Percentiles rank a stretch among this genome's conserved stretches.
Evolutionary conservation across 2,888 invertebrate species (phyloP).

Genomic region (Tenthredo notha): DNA sequence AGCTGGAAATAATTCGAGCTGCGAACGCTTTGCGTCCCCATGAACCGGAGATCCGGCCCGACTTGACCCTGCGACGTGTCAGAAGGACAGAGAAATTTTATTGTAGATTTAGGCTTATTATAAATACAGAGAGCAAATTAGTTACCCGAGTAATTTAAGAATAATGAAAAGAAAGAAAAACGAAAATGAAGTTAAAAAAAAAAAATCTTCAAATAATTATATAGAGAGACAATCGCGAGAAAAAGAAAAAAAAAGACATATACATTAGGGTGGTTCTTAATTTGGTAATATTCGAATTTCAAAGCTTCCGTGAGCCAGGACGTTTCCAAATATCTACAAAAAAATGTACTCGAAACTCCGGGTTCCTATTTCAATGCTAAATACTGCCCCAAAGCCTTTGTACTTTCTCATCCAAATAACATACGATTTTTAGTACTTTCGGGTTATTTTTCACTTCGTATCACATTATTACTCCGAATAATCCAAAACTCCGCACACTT

Average conservation of each 20-base stretch:
- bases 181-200: background rate
- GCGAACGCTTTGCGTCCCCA: conserved; percentile 86
- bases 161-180: background rate
- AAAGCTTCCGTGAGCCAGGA: too few species aligned
- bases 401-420: too few species aligned
- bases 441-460: too few species aligned
- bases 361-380: too few species aligned
- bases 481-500: too few species aligned
- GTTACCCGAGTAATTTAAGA: background rate
- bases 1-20: conserved; percentile 86
- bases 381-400: too few species aligned
- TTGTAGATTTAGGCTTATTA: background rate
- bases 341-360: too few species aligned
- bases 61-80: conserved; percentile 77
- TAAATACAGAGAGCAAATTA: background rate
- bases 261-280: too few species aligned
- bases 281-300: too few species aligned
- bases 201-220: background rate
- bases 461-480: too few species aligned
- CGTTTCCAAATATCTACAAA: too few species aligned
- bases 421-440: too few species aligned
- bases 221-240: background rate
- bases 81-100: conserved; percentile 70
- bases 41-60: conserved; percentile 84
- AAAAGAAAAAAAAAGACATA: background rate